Evolutionary conservation across 2,888 invertebrate species (phyloP).

Genomic region (Cacoxenus indagator): DNA sequence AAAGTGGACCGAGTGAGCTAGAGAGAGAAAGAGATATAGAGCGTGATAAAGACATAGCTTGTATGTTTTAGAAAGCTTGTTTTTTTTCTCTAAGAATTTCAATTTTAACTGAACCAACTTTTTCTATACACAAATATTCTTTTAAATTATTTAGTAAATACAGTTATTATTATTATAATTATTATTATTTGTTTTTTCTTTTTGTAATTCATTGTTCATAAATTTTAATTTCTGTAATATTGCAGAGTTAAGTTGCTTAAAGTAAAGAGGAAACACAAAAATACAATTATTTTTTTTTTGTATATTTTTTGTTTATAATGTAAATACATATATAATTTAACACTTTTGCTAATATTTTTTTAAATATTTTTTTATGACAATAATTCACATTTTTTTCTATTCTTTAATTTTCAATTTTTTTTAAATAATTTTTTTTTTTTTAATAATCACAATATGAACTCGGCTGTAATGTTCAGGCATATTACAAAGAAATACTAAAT

Average conservation of each 20-base stretch:
- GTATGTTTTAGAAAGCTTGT: too few relatives aligned
- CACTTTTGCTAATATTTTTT: too few relatives aligned
- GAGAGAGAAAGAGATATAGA: too few relatives aligned
- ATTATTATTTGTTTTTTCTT: neutral
- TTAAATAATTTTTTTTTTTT: neutral
- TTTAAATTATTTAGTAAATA: neutral
- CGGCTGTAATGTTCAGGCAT: slow-evolving; percentile 9
- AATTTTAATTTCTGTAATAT: neutral
- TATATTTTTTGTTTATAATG: neutral
- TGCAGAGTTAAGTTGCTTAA: neutral
- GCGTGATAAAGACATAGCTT: too few relatives aligned
- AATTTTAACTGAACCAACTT: too few relatives aligned
- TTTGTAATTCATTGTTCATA: neutral
- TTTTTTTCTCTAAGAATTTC: too few relatives aligned
- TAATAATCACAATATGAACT: slow-evolving; percentile 7
- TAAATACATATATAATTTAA: neutral
- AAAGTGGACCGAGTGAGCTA: too few relatives aligned
- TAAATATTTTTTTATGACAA: too few relatives aligned
- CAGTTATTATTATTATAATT: neutral
- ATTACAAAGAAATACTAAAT: neutral
- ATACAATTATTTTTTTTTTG: neutral
- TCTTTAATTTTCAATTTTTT: neutral
- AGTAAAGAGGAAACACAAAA: neutral
- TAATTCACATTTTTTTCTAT: neutral
- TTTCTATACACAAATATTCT: too few relatives aligned